Evolutionary conservation across 2,888 invertebrate genomes (phyloP).

Genomic region (Galeruca laticollis): DNA sequence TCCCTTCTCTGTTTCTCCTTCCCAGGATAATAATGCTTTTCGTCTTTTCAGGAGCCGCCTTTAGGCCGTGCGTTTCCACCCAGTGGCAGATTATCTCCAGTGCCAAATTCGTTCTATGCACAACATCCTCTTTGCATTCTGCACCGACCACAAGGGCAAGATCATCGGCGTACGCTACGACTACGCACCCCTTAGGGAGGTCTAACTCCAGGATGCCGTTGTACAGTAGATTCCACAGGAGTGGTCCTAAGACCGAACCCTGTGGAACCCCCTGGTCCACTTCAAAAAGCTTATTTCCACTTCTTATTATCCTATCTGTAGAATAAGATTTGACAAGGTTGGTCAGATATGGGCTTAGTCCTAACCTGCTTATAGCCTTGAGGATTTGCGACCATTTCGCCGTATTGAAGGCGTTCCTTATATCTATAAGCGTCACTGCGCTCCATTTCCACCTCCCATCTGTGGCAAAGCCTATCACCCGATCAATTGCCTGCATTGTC

Average conservation of each 20-base stretch:
- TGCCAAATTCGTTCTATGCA: not conserved
- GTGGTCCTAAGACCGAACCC: conserved; percentile 35
- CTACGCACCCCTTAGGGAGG: conserved; percentile 10
- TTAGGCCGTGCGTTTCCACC: not conserved
- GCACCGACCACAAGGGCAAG: conserved; percentile 22
- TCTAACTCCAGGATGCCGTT: conserved; percentile 7
- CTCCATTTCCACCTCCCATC: too few relatives aligned
- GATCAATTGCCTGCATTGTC: too few relatives aligned
- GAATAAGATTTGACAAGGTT: too few relatives aligned
- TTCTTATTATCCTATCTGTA: not conserved
- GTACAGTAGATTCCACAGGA: conserved; percentile 33
- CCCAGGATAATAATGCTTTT: conserved; percentile 8
- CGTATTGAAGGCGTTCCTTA: too few relatives aligned
- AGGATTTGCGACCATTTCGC: too few relatives aligned
- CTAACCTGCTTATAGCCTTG: too few relatives aligned
- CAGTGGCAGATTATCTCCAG: not conserved
- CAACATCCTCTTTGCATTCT: not conserved
- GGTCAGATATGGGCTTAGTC: too few relatives aligned
- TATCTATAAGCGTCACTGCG: too few relatives aligned
- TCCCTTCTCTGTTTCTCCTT: conserved; percentile 4
- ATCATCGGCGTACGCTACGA: conserved; percentile 14
- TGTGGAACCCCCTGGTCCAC: conserved; percentile 27
- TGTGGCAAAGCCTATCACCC: too few relatives aligned
- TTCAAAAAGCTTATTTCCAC: not conserved
- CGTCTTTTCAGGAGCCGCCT: conserved; percentile 4